phyloP scores from a whole-genome alignment of 2,888 invertebrate species.

The Apodemia zela region DNA sequence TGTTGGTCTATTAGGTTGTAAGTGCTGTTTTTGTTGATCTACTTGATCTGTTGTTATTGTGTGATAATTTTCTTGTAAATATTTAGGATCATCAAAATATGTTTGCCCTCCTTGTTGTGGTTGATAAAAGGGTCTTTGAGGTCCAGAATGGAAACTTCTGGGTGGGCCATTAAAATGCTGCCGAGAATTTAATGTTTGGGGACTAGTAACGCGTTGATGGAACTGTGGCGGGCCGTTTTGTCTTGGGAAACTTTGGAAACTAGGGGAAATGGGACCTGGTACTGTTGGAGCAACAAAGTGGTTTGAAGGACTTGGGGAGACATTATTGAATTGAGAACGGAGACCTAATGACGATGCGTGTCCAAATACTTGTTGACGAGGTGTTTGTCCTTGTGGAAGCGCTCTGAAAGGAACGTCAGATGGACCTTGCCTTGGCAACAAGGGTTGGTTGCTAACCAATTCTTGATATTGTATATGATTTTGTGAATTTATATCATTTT shows the following conservation, averaged over 20 bases:
- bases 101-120: conserved; percentile 56
- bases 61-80: conserved; percentile 76
- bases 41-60: conserved; percentile 74
- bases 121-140: conserved; percentile 76
- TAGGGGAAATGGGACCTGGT: conserved; percentile 53
- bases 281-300: conserved; percentile 56
- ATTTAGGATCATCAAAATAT: conserved; percentile 74
- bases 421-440: conserved; percentile 66
- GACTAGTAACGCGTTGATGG: conserved; percentile 52
- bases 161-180: conserved; percentile 67
- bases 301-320: conserved; percentile 48
- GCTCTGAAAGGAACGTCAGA: conserved; percentile 62
- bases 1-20: conserved; percentile 52
- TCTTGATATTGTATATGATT: conserved; percentile 72
- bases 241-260: conserved; percentile 58
- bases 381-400: conserved; percentile 38
- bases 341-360: conserved; percentile 49
- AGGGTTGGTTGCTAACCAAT: conserved; percentile 62
- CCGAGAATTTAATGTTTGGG: conserved; percentile 51
- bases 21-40: conserved; percentile 66
- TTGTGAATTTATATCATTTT: conserved; percentile 59
- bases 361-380: conserved; percentile 57
- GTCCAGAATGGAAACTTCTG: conserved; percentile 71
- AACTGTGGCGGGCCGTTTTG: conserved; percentile 52
- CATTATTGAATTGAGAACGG: conserved; percentile 51